Evolutionary conservation across 2,113 vertebrate genomes (phyloP).

Genomic region (Cardinalis cardinalis): DNA sequence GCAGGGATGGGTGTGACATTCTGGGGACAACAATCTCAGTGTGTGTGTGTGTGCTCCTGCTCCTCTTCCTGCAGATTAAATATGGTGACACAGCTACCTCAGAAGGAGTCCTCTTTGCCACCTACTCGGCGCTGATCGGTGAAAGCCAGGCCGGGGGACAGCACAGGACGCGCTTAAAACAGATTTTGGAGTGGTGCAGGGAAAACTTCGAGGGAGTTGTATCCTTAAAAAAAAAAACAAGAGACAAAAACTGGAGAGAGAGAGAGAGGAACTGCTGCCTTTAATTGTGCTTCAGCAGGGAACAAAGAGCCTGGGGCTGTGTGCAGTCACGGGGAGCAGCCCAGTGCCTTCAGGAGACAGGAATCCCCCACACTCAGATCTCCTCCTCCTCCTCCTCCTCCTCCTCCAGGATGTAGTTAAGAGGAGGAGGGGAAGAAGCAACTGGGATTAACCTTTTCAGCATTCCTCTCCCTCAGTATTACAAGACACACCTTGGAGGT

Average conservation of each 20-base stretch:
- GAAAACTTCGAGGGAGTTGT: constrained; percentile 93
- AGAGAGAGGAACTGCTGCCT: background rate
- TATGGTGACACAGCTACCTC: constrained; percentile 98
- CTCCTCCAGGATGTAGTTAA: background rate
- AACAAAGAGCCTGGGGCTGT: background rate
- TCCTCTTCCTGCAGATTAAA: constrained; percentile 81
- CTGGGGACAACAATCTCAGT: background rate
- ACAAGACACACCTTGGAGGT: background rate
- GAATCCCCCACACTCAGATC: background rate
- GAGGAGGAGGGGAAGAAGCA: background rate
- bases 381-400: background rate
- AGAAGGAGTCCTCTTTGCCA: constrained; percentile 96
- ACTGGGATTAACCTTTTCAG: background rate
- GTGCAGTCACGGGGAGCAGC: background rate
- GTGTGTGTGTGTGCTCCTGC: background rate
- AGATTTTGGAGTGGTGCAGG: constrained; percentile 96
- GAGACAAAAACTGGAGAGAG: background rate
- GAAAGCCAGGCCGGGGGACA: constrained; percentile 96
- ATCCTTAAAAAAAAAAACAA: constrained; percentile 75
- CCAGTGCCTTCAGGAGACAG: background rate
- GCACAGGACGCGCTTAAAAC: constrained; percentile 90
- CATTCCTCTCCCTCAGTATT: background rate
- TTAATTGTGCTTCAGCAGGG: background rate
- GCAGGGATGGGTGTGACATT: fast-evolving
- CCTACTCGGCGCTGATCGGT: constrained; percentile 95